phyloP scores from a whole-genome alignment of 1,140 invertebrate genomes.

The Musca vetustissima region DNA sequence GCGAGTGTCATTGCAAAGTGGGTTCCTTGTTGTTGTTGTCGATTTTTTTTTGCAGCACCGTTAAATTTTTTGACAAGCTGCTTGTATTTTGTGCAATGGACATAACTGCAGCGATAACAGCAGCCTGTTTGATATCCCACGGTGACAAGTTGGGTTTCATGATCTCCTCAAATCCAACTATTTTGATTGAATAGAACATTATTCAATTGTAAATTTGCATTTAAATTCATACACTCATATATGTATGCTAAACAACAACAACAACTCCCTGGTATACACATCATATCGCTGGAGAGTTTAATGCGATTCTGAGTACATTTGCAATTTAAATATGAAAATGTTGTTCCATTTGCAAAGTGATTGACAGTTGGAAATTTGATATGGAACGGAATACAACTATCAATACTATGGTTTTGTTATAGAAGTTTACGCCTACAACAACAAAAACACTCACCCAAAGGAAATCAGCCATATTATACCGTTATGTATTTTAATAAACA shows the following conservation, averaged over 20 bases:
- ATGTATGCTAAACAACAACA: not conserved
- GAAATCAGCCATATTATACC: no score
- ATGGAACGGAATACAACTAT: no score
- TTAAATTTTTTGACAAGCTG: constrained; percentile 14
- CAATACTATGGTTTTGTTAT: no score
- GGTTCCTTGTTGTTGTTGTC: not conserved
- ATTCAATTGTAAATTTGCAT: constrained; percentile 8
- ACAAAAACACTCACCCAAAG: no score
- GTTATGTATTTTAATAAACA: no score
- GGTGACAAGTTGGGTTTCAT: constrained; percentile 8
- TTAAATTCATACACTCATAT: not conserved
- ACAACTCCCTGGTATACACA: not conserved
- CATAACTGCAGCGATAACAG: not conserved
- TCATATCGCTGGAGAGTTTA: not conserved
- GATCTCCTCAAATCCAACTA: not conserved
- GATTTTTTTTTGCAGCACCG: not conserved
- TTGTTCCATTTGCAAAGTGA: no score
- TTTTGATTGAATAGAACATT: not conserved
- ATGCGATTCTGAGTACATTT: no score
- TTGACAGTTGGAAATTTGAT: no score
- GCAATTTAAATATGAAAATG: no score
- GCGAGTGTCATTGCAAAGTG: not conserved
- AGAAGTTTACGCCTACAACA: no score
- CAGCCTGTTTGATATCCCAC: constrained; percentile 7
- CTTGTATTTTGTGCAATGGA: not conserved